Percentiles rank a stretch among this genome's conserved stretches.
These are phyloP conservation scores for Loripinus fragilis DNA, from an alignment of 2,888 invertebrate species.

Conservation along the genomic window DNA sequence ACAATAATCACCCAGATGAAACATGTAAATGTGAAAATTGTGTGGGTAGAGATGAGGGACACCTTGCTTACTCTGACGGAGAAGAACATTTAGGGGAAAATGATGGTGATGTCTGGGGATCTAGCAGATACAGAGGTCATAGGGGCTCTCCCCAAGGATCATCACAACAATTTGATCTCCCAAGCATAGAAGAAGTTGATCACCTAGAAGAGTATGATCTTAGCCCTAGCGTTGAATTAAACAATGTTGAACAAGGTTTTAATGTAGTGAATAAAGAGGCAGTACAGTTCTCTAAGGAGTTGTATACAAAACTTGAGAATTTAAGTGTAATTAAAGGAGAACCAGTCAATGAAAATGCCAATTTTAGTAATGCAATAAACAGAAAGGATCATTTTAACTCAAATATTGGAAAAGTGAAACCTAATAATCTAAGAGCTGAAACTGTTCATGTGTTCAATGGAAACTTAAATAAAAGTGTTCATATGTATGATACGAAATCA, in stretches of 20 bases:
- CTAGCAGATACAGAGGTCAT: conserved; percentile 17
- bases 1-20: conserved; percentile 37
- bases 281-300: not conserved
- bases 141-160: conserved; percentile 30
- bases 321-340: not conserved
- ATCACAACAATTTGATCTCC: conserved; percentile 30
- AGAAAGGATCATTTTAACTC: not conserved
- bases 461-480: not conserved
- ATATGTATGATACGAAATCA: no score
- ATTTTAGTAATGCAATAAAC: not conserved
- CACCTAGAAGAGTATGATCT: not conserved
- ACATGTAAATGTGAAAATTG: conserved; percentile 45
- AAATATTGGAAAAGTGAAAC: not conserved
- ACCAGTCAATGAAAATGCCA: not conserved
- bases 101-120: not conserved
- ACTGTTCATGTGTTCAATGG: not conserved
- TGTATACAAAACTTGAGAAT: conserved; percentile 5
- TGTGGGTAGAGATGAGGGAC: conserved; percentile 2
- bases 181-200: conserved; percentile 11
- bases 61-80: not conserved
- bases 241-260: not conserved
- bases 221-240: not conserved
- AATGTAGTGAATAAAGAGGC: not conserved
- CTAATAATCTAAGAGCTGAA: not conserved
- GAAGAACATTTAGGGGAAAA: not conserved